These are phyloP conservation scores for Columba janthina DNA, from an alignment of 2,113 vertebrate species.

Conservation along the genomic window DNA sequence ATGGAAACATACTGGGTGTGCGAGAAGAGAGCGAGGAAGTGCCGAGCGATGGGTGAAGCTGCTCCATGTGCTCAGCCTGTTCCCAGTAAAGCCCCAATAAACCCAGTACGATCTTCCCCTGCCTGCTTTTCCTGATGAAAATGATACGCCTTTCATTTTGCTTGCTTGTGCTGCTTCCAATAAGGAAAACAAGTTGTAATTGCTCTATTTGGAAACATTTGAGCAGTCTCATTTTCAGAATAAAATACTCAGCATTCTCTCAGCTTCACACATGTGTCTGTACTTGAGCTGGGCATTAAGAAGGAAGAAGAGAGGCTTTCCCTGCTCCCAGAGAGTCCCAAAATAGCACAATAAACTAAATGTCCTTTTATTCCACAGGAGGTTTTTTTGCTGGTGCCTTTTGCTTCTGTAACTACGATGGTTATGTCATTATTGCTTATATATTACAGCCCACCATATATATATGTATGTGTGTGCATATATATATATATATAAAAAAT, in stretches of 20 bases:
- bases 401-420: neutral
- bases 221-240: neutral
- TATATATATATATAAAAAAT: neutral
- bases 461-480: neutral
- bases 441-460: neutral
- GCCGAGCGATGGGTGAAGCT: neutral
- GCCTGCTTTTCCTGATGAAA: neutral
- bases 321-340: neutral
- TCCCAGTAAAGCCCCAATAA: neutral
- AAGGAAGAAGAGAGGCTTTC: neutral
- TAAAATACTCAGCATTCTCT: neutral
- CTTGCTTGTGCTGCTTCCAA: neutral
- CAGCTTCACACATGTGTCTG: neutral
- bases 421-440: neutral
- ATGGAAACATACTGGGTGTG: neutral
- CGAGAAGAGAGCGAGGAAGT: neutral
- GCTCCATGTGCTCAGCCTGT: neutral
- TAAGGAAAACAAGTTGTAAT: neutral
- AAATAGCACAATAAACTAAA: neutral
- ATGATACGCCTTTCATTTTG: neutral
- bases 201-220: neutral
- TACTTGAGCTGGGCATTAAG: neutral
- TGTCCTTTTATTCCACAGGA: neutral
- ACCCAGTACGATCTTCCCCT: fast-evolving
- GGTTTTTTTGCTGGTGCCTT: neutral